phyloP scores from a whole-genome alignment of 2,113 vertebrate species.

The Orientallactaga bullata region DNA sequence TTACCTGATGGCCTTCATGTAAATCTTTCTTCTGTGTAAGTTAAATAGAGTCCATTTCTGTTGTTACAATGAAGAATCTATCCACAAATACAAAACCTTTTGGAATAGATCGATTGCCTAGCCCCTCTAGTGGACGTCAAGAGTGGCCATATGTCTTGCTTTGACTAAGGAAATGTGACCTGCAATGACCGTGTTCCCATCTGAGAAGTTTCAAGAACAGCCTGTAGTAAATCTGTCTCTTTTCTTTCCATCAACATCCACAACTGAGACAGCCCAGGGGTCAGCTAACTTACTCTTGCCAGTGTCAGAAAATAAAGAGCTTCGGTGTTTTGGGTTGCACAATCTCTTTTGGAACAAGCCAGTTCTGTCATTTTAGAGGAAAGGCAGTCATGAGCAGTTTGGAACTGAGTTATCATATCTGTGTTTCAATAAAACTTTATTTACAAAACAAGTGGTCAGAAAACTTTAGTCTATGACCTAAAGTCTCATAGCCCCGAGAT shows the following conservation, averaged over 20 bases:
- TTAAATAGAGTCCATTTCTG: not conserved
- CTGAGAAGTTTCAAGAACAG: not conserved
- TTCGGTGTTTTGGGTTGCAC: not conserved
- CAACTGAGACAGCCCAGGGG: not conserved
- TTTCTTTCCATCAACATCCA: not conserved
- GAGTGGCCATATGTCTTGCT: not conserved
- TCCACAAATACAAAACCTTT: not conserved
- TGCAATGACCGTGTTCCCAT: not conserved
- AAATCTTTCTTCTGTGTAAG: not conserved
- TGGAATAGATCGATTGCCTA: not conserved
- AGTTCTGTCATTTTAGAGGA: not conserved
- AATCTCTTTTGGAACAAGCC: not conserved
- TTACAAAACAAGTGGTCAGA: not conserved
- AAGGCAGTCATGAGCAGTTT: not conserved
- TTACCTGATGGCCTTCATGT: not conserved
- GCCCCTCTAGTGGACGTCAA: not conserved
- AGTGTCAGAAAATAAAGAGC: not conserved
- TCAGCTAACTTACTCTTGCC: not conserved
- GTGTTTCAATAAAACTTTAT: conserved; percentile 24
- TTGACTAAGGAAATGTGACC: not conserved
- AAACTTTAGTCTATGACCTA: not conserved
- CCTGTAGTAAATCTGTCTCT: not conserved
- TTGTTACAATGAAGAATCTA: not conserved
- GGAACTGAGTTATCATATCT: not conserved
- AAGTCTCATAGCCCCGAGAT: not conserved